Evolutionary conservation across 2,797 vertebrate genomes (phyloP).

Genomic region (Sparidentex hasta): DNA sequence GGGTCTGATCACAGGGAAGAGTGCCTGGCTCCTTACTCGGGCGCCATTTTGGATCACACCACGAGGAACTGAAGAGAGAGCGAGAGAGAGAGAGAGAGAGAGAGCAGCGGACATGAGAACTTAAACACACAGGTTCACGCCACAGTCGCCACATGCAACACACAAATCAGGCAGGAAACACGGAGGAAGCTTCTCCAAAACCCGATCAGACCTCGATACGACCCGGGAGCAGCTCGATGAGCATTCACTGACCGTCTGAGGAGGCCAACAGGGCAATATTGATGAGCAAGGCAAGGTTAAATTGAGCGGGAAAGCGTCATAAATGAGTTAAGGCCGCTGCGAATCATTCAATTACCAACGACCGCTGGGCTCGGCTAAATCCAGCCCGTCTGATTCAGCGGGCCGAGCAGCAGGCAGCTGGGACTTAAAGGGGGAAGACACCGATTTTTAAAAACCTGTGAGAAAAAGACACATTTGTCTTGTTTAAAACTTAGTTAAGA

Average conservation of each 20-base stretch:
- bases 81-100: slow-evolving; percentile 26
- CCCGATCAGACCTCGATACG: slow-evolving; percentile 32
- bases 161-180: slow-evolving; percentile 68
- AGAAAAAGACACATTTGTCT: not conserved
- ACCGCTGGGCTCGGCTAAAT: slow-evolving; percentile 75
- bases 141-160: not conserved
- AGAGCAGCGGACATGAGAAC: slow-evolving; percentile 19
- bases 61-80: slow-evolving; percentile 87
- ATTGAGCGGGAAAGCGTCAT: slow-evolving; percentile 85
- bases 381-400: slow-evolving; percentile 56
- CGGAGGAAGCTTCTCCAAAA: slow-evolving; percentile 36
- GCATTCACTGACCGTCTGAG: slow-evolving; percentile 54
- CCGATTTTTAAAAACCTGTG: not conserved
- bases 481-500: not conserved
- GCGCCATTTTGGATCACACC: slow-evolving; percentile 97
- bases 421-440: slow-evolving; percentile 13
- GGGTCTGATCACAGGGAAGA: slow-evolving; percentile 95
- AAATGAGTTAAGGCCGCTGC: slow-evolving; percentile 81
- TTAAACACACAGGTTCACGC: slow-evolving; percentile 7
- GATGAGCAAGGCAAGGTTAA: slow-evolving; percentile 80
- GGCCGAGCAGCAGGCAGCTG: slow-evolving; percentile 38
- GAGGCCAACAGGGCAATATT: slow-evolving; percentile 79
- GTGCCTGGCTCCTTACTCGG: slow-evolving; percentile 92
- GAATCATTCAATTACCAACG: slow-evolving; percentile 84
- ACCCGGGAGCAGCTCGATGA: slow-evolving; percentile 65